Percentiles rank a stretch among this genome's conserved stretches.
Evolutionary conservation across 2,113 vertebrate genomes (phyloP).

Genomic region (Etia nguti): DNA sequence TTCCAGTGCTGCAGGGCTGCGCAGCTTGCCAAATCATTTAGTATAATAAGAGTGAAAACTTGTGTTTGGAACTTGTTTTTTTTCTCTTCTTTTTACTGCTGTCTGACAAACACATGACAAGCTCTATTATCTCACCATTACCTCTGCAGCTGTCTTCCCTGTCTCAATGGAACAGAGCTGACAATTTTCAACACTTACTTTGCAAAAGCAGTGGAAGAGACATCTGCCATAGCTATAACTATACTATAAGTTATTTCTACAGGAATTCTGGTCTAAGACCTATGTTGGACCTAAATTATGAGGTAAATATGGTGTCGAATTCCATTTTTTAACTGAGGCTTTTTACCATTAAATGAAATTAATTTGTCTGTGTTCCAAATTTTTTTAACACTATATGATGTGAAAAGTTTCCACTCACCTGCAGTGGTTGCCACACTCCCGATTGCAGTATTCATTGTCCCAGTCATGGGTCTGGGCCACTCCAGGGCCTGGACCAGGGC

Average conservation of each 20-base stretch:
- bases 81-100: slow-evolving; percentile 6
- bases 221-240: background rate
- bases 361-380: background rate
- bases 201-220: slow-evolving; percentile 5
- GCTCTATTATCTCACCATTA: slow-evolving; percentile 61
- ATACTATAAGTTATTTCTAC: background rate
- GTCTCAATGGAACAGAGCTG: slow-evolving; percentile 17
- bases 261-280: background rate
- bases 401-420: slow-evolving; percentile 73
- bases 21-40: slow-evolving; percentile 9
- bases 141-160: slow-evolving; percentile 47
- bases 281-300: background rate
- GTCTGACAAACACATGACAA: slow-evolving; percentile 54
- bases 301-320: background rate
- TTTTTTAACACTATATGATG: background rate
- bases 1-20: background rate
- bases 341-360: background rate
- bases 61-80: background rate
- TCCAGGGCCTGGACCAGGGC: slow-evolving; percentile 72
- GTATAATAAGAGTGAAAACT: slow-evolving; percentile 31
- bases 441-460: slow-evolving; percentile 91
- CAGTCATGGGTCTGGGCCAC: slow-evolving; percentile 84
- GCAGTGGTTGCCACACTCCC: slow-evolving; percentile 95
- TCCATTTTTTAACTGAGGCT: fast-evolving
- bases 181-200: slow-evolving; percentile 28